Evolutionary conservation across 2,888 invertebrate genomes (phyloP), one percentile per base, ranked within the genome.

Genomic region (Himalopsyche anomala): DNA sequence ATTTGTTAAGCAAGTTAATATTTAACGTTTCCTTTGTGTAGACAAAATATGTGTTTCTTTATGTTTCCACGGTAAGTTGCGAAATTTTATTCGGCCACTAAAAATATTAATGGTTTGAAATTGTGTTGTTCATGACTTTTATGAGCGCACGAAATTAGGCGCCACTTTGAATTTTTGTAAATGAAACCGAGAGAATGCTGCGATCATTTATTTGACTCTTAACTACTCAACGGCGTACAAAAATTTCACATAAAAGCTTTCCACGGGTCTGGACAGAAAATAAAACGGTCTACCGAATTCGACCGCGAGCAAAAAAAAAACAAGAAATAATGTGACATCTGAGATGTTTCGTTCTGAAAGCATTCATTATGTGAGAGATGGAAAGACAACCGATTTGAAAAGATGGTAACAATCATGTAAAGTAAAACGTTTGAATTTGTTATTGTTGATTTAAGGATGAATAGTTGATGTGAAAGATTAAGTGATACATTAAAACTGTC

Each of bases 111-210:
- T 19, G 62, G 19, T 19, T 62, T 62, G n/a, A 62, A 19, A 62
- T 62, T 62, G 9, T 62, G 62, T 62, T 62, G 62, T 62, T 62
- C 62, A 62, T 62, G 62, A 62, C 62, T 62, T 62, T 62, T 62
- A 62, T 28, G 62, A 62, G 62, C 19, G 28, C 28, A 4, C 19
- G 15, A 51, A 62, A 62, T 62, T 62, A 62, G n/a, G 62, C 62
- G 62, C 62, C 62, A 62, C 62, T 62, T 62, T 62, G 62, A 62
- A 62, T 62, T 19, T 19, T 62, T 62, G 62, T 28, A 62, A 62
- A 62, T 28, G 62, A 62, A 62, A 62, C 62, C 62, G 62, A 62
- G 62, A 62, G 62, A 62, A 62, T 62, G 28, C 19, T 15, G 28
- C 62, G 19, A 62, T 62, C 62, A 62, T 62, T 62, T 62, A 19